Base-by-base conservation (phyloP, 2,888 invertebrate species). In the Synanthedon myopaeformis region DNA sequence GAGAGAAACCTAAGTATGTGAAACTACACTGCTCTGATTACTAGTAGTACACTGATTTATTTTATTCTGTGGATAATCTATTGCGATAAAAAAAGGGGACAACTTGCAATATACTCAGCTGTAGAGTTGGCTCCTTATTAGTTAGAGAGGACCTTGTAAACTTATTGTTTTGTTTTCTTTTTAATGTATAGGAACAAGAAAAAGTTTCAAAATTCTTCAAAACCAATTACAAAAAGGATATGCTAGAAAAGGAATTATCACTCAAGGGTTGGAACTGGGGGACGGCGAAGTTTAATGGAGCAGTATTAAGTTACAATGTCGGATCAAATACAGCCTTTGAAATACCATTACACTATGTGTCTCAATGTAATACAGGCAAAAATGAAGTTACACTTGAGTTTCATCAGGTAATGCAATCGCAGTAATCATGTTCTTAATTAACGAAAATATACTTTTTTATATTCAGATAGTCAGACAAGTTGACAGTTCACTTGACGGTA, bases 261-360 rank as follows among this genome's bases (percentile, higher is more conserved):
- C 89, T 98, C 1, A 98, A 97, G 76, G 99, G 99, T 0, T 99
- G 99, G 99, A 99, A 99, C 80, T 99, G 99, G 97, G 99, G 99
- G 35, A 94, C 95, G 0, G 96, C 97, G 0, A 94, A 95, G 65
- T 99, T 99, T 73, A 92, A 92, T 65, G 99, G 96, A 3, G 93
- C 95, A 0, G 92, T 94, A 0, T 80, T 96, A 1, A 94, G 93
- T 70, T 96, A 95, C 70, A 96, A 96, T 73, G 92, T 96, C 49
- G 94, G 94, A 3, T 89, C 90, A 41, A 91, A 93, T 62, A 93
- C 95, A 12, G 96, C 96, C 0, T 99, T 99, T 88, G 99, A 99
- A 82, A 94, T 99, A 61, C 99, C 99, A 0, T 78, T 99, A 45
- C 93, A 94, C 63, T 94, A 99, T 89, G 99, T 99, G 0, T 97